Conservation (phyloP, 2,888 invertebrate genomes). For the Synanthedon vespiformis region DNA sequence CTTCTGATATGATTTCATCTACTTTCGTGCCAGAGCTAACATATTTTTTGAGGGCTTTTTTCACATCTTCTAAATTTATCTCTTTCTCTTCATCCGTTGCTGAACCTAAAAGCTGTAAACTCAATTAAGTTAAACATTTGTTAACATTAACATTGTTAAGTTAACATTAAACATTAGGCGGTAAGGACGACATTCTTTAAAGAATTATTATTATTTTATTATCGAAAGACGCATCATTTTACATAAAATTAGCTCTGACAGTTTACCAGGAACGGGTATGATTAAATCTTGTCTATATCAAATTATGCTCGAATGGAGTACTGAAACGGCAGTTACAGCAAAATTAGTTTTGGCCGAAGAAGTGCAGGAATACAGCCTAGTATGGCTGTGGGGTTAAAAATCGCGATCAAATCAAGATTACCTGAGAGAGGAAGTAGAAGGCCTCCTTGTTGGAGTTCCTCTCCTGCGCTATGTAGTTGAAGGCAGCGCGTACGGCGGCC, state of each 20-base stretch:
- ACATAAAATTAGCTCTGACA: too few relatives aligned
- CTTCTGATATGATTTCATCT: slow-evolving; percentile 85
- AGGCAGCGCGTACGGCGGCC: slow-evolving; percentile 87
- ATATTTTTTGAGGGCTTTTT: slow-evolving; percentile 73
- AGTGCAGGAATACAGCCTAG: not conserved
- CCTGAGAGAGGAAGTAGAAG: slow-evolving; percentile 87
- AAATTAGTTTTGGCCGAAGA: too few relatives aligned
- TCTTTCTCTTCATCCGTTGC: slow-evolving; percentile 29
- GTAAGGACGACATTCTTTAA: too few relatives aligned
- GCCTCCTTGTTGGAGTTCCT: slow-evolving; percentile 80
- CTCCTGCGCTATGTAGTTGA: slow-evolving; percentile 87
- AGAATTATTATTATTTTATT: too few relatives aligned
- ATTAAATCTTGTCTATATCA: too few relatives aligned
- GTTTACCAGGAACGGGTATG: too few relatives aligned
- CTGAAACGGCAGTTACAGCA: too few relatives aligned
- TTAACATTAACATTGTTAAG: too few relatives aligned
- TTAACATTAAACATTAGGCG: too few relatives aligned
- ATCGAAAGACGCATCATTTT: too few relatives aligned
- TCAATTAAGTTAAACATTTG: too few relatives aligned
- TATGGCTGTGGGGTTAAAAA: not conserved
- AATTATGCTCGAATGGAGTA: too few relatives aligned
- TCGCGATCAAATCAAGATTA: slow-evolving; percentile 34
- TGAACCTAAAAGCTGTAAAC: slow-evolving; percentile 38
- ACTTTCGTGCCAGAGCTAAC: slow-evolving; percentile 63
- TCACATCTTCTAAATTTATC: slow-evolving; percentile 76